phyloP scores from a whole-genome alignment of 2,888 invertebrate genomes.

The Orthosia gracilis region DNA sequence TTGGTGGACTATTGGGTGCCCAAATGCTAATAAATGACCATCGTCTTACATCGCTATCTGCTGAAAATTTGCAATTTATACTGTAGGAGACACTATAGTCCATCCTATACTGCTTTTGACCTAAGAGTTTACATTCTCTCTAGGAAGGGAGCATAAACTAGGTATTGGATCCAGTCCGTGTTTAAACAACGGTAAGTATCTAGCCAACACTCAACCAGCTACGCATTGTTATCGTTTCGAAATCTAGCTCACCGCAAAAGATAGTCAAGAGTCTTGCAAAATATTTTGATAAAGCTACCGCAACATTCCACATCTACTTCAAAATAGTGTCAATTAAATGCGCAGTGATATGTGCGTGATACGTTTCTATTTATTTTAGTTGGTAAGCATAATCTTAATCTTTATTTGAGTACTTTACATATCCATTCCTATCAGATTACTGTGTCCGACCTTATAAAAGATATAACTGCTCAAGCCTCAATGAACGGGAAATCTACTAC shows the following conservation, averaged over 20 bases:
- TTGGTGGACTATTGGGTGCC: background rate
- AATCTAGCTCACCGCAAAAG: constrained; percentile 29
- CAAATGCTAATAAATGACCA: background rate
- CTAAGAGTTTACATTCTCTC: constrained; percentile 10
- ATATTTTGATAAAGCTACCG: constrained; percentile 44
- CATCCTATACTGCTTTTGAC: constrained; percentile 4
- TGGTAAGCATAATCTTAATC: constrained; percentile 11
- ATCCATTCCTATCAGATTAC: constrained; percentile 8
- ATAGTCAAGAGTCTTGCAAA: constrained; percentile 47
- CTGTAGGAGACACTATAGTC: background rate
- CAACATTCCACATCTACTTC: constrained; percentile 37
- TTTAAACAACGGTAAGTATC: constrained; percentile 26
- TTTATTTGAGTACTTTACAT: constrained; percentile 6
- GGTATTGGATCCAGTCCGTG: constrained; percentile 16
- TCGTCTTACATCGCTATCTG: background rate
- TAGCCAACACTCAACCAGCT: constrained; percentile 5
- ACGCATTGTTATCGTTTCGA: constrained; percentile 42
- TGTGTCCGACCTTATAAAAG: constrained; percentile 16
- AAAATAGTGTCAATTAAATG: constrained; percentile 52
- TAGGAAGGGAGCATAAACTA: constrained; percentile 1
- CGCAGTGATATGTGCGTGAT: constrained; percentile 9
- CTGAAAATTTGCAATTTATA: background rate
- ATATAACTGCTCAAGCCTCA: constrained; percentile 8
- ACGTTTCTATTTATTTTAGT: constrained; percentile 25
- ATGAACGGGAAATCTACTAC: constrained; percentile 31